These are phyloP conservation scores for Catocala fraxini DNA, from an alignment of 2,888 invertebrate genomes.

Conservation along the genomic window DNA sequence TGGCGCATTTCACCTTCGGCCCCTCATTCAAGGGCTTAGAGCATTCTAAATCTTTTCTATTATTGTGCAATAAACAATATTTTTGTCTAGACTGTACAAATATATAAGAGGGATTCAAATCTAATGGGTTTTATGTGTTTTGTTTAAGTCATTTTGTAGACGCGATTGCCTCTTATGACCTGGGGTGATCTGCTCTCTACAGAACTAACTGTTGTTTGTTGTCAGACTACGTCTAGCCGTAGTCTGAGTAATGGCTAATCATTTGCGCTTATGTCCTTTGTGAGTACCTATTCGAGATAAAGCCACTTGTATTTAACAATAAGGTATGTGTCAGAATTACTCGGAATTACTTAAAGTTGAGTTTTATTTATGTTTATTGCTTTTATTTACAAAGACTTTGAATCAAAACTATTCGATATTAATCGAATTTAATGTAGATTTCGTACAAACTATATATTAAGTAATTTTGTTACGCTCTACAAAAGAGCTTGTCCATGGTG, in stretches of 20 bases:
- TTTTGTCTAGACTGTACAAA: constrained; percentile 67
- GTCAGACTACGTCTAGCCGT: constrained; percentile 30
- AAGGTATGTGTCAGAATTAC: not conserved
- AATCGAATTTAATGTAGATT: too few relatives aligned
- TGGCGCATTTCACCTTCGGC: constrained; percentile 64
- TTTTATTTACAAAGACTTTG: too few relatives aligned
- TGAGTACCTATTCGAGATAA: constrained; percentile 19
- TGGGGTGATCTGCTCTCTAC: constrained; percentile 40
- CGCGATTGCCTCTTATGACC: constrained; percentile 48
- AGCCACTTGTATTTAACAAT: not conserved
- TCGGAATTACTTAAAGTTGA: not conserved
- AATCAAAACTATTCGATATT: too few relatives aligned
- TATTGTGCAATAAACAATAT: constrained; percentile 62
- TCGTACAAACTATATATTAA: too few relatives aligned
- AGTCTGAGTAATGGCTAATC: constrained; percentile 35
- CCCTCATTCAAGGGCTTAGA: constrained; percentile 54
- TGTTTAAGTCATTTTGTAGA: constrained; percentile 54
- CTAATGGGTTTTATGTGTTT: constrained; percentile 62
- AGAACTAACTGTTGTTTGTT: constrained; percentile 25
- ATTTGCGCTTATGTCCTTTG: constrained; percentile 9
- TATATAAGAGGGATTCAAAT: constrained; percentile 61
- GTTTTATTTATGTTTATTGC: too few relatives aligned
- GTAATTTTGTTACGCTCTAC: too few relatives aligned
- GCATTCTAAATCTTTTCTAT: constrained; percentile 58
- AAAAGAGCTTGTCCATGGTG: too few relatives aligned